Evolutionary conservation across 2,797 vertebrate species (phyloP).

Genomic region (Neosilurus hyrtlii): DNA sequence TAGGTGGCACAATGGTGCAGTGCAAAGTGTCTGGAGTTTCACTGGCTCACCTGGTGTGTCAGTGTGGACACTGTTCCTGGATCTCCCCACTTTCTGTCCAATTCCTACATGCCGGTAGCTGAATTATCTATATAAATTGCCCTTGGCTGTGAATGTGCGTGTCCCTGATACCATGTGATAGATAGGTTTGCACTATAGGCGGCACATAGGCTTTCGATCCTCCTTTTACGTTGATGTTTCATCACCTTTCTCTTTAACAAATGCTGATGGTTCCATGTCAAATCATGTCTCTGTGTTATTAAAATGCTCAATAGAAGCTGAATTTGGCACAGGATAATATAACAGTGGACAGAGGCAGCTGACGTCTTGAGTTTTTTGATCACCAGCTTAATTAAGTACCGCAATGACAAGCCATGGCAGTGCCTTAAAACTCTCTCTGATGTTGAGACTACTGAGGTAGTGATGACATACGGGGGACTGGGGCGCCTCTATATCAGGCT

Average conservation of each 20-base stretch:
- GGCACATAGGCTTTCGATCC: background rate
- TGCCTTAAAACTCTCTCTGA: conserved; percentile 1
- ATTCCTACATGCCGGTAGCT: background rate
- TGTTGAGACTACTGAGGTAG: background rate
- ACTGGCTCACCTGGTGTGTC: background rate
- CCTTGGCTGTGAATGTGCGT: background rate
- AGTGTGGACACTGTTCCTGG: background rate
- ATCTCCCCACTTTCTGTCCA: background rate
- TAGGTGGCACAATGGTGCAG: background rate
- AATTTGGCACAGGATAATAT: conserved; percentile 23
- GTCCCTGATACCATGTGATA: background rate
- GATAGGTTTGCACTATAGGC: background rate
- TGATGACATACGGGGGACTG: conserved; percentile 22
- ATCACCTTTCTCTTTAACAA: conserved; percentile 5
- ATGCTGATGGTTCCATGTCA: background rate
- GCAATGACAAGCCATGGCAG: conserved; percentile 25
- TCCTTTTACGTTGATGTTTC: background rate
- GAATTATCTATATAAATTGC: background rate
- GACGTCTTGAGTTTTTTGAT: conserved; percentile 39
- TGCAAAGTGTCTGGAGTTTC: background rate
- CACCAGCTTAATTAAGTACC: conserved; percentile 32
- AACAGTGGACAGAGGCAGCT: conserved; percentile 11
- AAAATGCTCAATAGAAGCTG: conserved; percentile 1
- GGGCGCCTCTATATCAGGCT: conserved; percentile 9
- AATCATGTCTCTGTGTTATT: background rate